Base-by-base conservation (phyloP, 2,888 invertebrate species). In the Halocaridina rubra region DNA sequence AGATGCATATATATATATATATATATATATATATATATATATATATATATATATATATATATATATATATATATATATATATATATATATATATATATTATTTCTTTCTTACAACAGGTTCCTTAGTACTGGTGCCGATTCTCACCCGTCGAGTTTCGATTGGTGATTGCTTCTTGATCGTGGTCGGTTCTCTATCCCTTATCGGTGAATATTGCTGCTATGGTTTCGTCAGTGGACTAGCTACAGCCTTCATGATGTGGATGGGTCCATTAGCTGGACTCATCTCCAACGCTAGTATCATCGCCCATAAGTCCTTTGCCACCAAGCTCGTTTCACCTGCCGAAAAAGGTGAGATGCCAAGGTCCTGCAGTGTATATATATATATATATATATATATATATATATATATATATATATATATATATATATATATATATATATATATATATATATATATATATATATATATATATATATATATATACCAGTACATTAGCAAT, bases 251-350 rank as follows among this genome's bases (percentile, higher is more conserved):
- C 59, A 53, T 79, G 61, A 79, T 84, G 74, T 78, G 79, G 79
- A 30, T 79, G 74, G 79, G 79, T 3, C 77, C 82, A 2, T 33
- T 71, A 8, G 30, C 69, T n/a, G 46, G 78, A 5, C 61, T 78
- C 16, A 67, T 84, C 24, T 74, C 79, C 79, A 84, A 79, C 57
- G 77, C 79, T 67, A 74, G 71, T 24, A 74, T 79, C 57, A 79
- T 84, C 30, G 84, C 84, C 74, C 64, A 72, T 27, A 79, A 79
- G 79, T 84, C 84, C 72, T 29, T 84, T 71, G 64, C 84, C 29
- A 84, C 84, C 8, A 84, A 84, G 39, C 59, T 84, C n/a, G 84
- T 84, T 10, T 30, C 72, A 10, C 32, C 69, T 13, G 79, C 61
- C 19, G 84, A 84, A 39, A 84, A 84, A 74, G 84, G 84, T 84